Evolutionary conservation across 2,888 invertebrate species (phyloP).

Genomic region (Chrysomela aeneicollis): DNA sequence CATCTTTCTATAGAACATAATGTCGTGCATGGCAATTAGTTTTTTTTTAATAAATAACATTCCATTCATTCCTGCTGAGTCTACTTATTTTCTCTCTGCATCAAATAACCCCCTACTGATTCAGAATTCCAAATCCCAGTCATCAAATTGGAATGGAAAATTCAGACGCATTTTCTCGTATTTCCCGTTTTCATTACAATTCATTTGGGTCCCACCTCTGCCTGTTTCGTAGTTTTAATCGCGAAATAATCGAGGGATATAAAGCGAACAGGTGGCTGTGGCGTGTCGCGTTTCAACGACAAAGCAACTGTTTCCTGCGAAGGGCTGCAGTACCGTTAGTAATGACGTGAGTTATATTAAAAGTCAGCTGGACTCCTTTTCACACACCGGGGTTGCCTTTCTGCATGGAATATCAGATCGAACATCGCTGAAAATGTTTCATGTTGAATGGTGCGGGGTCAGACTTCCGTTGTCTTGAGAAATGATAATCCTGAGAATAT

Average conservation of each 20-base stretch:
- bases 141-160: not conserved
- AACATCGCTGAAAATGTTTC: too few relatives aligned
- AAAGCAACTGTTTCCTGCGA: slow-evolving; percentile 30
- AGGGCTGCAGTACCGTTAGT: slow-evolving; percentile 32
- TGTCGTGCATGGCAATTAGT: too few relatives aligned
- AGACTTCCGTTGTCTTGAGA: too few relatives aligned
- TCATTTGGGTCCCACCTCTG: slow-evolving; percentile 15
- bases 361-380: slow-evolving; percentile 32
- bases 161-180: slow-evolving; percentile 8
- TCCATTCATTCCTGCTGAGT: too few relatives aligned
- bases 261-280: slow-evolving; percentile 31
- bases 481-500: too few relatives aligned
- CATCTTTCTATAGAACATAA: too few relatives aligned
- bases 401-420: not conserved
- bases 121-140: not conserved
- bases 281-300: slow-evolving; percentile 27
- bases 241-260: slow-evolving; percentile 28
- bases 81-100: too few relatives aligned
- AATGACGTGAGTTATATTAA: slow-evolving; percentile 27
- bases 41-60: too few relatives aligned
- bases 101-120: not conserved
- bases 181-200: slow-evolving; percentile 24
- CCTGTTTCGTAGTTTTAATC: slow-evolving; percentile 27
- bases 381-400: not conserved
- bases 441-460: too few relatives aligned